Evolutionary conservation across 2,113 vertebrate genomes (phyloP).

Genomic region (Campylomormyrus tamandua): DNA sequence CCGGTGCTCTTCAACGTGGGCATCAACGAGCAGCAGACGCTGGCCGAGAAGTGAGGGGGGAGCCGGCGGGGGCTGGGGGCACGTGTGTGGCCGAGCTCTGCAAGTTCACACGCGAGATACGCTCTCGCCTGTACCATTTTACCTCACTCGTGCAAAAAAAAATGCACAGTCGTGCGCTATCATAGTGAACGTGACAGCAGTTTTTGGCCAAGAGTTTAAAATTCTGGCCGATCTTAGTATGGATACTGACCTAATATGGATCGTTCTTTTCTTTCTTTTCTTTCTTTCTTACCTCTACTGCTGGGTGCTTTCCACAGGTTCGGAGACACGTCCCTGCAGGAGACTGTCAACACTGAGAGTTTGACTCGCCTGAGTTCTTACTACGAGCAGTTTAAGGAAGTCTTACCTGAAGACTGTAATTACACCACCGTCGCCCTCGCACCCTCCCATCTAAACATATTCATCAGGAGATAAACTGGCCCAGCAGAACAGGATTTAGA

Average conservation of each 20-base stretch:
- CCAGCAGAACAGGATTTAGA: background rate
- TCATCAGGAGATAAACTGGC: background rate
- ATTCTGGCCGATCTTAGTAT: background rate
- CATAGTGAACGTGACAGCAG: background rate
- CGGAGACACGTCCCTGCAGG: constrained; percentile 91
- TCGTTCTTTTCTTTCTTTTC: background rate
- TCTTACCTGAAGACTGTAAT: constrained; percentile 78
- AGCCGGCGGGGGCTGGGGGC: background rate
- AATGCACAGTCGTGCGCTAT: background rate
- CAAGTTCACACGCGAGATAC: background rate
- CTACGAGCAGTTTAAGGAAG: constrained; percentile 97
- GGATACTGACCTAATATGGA: background rate
- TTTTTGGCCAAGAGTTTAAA: background rate
- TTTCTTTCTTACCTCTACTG: background rate
- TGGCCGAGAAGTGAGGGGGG: constrained; percentile 82
- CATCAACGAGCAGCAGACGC: constrained; percentile 96
- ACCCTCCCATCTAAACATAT: background rate
- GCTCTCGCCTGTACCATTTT: background rate
- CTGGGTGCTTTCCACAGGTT: constrained; percentile 64
- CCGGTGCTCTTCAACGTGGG: constrained; percentile 94
- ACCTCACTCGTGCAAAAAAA: background rate
- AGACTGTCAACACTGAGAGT: constrained; percentile 89
- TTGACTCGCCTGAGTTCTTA: constrained; percentile 85
- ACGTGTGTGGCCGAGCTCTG: background rate
- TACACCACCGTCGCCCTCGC: background rate